phyloP scores from a whole-genome alignment of 2,888 invertebrate species.

The Dolichopus griseipennis region DNA sequence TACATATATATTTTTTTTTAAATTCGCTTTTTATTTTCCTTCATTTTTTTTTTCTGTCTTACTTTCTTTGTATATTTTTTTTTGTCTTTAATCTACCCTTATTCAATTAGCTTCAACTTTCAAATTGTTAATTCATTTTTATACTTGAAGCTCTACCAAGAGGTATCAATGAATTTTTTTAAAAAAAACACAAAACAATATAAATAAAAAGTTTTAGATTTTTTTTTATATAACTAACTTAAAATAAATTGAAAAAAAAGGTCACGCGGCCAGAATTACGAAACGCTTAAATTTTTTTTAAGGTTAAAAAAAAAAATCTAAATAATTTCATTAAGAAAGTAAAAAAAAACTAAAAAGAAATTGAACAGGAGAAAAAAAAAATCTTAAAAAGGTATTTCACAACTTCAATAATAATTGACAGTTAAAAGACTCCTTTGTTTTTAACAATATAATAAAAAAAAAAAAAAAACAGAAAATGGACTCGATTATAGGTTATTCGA shows the following conservation, averaged over 20 bases:
- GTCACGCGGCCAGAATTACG: neutral
- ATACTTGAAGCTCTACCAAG: neutral
- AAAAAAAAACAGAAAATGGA: no score
- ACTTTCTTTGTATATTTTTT: no score
- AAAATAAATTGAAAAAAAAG: neutral
- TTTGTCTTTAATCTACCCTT: neutral
- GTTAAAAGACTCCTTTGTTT: no score
- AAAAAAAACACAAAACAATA: neutral
- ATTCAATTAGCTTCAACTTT: neutral
- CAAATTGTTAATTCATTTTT: conserved; percentile 6
- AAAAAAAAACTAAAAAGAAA: no score
- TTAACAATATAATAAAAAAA: no score
- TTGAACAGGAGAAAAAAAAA: no score
- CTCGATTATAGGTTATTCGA: no score
- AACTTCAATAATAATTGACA: no score
- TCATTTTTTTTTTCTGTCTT: neutral
- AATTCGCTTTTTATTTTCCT: neutral
- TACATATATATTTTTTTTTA: neutral
- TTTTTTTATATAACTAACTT: no score
- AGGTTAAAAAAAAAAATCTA: neutral
- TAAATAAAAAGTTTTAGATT: no score
- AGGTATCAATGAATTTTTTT: neutral
- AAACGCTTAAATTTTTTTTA: neutral
- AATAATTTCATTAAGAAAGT: neutral
- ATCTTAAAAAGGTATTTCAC: no score